Evolutionary conservation across 1,140 invertebrate species (phyloP).

Genomic region (Listronotus oregonensis): DNA sequence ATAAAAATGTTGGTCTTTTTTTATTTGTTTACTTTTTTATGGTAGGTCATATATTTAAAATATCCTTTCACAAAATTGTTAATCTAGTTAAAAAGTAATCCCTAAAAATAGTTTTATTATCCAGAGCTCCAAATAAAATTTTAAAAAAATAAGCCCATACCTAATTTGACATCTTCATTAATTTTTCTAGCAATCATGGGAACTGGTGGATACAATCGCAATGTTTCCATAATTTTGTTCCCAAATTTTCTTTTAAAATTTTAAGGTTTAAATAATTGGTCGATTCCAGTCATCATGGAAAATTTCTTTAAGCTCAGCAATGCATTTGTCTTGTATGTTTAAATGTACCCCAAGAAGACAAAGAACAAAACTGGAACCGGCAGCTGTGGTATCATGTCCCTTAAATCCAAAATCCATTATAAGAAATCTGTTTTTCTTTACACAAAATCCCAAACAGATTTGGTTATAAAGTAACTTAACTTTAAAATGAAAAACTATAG

Average conservation of each 20-base stretch:
- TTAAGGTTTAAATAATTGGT: constrained; percentile 71
- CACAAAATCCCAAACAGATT: no score
- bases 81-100: no score
- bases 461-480: no score
- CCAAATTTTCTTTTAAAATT: constrained; percentile 84
- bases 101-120: no score
- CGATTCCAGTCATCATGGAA: constrained; percentile 75
- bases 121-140: no score
- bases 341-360: constrained; percentile 80
- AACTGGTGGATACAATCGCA: constrained; percentile 85
- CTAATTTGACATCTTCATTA: constrained; percentile 69
- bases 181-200: constrained; percentile 75
- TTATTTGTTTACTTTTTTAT: no score
- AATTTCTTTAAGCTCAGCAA: constrained; percentile 80
- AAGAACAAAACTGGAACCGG: constrained; percentile 82
- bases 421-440: no score
- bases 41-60: no score
- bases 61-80: no score
- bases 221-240: constrained; percentile 81
- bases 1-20: no score
- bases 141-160: constrained; percentile 52
- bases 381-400: constrained; percentile 89
- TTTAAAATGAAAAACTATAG: no score
- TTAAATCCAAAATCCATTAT: neutral
- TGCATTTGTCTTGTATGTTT: constrained; percentile 72